phyloP scores from a whole-genome alignment of 2,797 vertebrate genomes.

The Gorsachius magnificus region DNA sequence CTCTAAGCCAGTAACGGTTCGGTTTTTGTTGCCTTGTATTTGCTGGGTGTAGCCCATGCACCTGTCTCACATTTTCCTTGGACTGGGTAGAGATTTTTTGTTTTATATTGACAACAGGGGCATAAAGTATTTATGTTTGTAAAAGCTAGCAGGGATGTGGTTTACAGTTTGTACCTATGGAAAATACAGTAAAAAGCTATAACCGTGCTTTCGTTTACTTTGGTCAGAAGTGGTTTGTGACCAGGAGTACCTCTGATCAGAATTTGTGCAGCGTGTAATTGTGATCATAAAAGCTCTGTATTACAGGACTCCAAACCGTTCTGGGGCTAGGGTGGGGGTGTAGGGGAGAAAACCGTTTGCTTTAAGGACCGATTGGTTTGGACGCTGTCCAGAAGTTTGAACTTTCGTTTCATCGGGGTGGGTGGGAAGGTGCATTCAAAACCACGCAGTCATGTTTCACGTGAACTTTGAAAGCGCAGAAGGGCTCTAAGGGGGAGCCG shows the following conservation, averaged over 20 bases:
- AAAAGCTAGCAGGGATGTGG: neutral
- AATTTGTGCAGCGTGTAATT: conserved; percentile 52
- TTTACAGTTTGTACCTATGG: conserved; percentile 13
- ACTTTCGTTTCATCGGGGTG: neutral
- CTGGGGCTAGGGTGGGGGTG: neutral
- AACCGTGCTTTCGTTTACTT: neutral
- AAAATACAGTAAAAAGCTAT: conserved; percentile 27
- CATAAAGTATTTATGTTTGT: neutral
- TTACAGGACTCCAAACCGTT: conserved; percentile 15
- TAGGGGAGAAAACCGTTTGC: neutral
- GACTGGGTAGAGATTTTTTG: neutral
- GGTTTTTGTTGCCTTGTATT: neutral
- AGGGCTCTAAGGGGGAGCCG: neutral
- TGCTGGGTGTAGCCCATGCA: neutral
- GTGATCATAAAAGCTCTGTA: conserved; percentile 21
- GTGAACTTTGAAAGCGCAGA: neutral
- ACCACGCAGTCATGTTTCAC: neutral
- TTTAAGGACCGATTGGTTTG: conserved; percentile 27
- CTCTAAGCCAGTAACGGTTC: neutral
- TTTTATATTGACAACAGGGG: neutral
- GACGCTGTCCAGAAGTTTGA: neutral
- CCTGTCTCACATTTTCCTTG: neutral
- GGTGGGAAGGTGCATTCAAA: neutral
- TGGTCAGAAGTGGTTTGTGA: neutral
- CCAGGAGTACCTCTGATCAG: conserved; percentile 27